Evolutionary conservation across 2,797 vertebrate genomes (phyloP).

Genomic region (Mormyrops attenuatus): DNA sequence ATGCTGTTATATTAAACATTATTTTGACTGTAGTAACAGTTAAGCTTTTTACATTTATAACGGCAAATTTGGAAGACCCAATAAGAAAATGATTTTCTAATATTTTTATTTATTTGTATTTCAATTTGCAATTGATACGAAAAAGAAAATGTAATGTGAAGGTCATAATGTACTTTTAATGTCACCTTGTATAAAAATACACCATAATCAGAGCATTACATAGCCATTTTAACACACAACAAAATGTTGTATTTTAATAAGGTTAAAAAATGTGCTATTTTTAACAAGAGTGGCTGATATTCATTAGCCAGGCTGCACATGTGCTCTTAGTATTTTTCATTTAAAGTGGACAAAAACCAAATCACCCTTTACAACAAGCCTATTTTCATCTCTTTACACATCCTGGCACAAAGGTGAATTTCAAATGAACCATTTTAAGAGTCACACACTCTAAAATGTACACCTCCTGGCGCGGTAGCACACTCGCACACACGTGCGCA

Average conservation of each 20-base stretch:
- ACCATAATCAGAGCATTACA: not conserved
- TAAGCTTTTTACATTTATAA: not conserved
- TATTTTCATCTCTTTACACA: constrained; percentile 8
- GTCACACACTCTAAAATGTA: not conserved
- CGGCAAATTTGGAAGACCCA: not conserved
- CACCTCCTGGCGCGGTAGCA: constrained; percentile 12
- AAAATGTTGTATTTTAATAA: constrained; percentile 17
- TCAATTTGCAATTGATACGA: not conserved
- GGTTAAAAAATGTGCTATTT: not conserved
- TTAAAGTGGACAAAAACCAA: not conserved
- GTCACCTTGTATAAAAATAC: constrained; percentile 7
- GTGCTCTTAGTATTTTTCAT: not conserved
- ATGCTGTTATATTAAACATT: not conserved
- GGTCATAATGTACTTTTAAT: not conserved
- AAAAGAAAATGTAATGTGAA: not conserved
- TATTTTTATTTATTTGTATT: not conserved
- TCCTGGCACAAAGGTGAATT: constrained; percentile 17
- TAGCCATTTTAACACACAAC: constrained; percentile 13
- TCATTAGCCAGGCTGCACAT: constrained; percentile 6
- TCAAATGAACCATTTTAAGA: constrained; percentile 41
- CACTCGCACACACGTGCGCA: constrained; percentile 29
- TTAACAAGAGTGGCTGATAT: not conserved
- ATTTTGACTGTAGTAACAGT: not conserved
- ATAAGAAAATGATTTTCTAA: not conserved
- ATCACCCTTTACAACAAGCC: not conserved